Conservation (phyloP, 1,140 invertebrate genomes). For the Pygmarrhopalites habei region DNA sequence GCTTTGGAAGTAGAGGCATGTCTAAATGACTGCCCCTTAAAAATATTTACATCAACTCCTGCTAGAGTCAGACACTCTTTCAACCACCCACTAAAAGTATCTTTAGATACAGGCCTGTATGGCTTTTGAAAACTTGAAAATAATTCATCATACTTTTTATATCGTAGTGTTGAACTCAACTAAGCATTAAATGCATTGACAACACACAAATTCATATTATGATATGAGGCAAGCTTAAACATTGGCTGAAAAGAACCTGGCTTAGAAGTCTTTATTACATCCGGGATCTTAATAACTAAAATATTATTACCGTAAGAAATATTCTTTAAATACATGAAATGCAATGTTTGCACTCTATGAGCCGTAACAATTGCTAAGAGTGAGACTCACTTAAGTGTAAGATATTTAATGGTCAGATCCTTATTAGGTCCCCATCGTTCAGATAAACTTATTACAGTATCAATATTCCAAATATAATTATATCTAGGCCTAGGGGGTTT, state of each 20-base stretch:
- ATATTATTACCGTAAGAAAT: background rate
- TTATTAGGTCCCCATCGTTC: background rate
- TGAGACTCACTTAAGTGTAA: background rate
- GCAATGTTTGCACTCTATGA: background rate
- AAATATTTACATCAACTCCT: background rate
- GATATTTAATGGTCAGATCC: background rate
- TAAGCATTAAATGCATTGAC: background rate
- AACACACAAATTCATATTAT: background rate
- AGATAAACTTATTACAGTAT: background rate
- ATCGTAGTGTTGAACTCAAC: background rate
- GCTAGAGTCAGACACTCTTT: background rate
- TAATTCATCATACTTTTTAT: no score
- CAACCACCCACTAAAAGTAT: constrained; percentile 4
- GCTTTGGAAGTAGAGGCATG: background rate
- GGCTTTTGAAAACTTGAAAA: background rate
- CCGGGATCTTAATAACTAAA: background rate
- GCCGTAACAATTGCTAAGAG: background rate
- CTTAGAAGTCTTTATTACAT: background rate
- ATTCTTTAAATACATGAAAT: background rate
- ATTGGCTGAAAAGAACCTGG: background rate
- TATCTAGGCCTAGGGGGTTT: no score
- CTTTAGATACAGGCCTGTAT: background rate
- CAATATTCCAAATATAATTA: no score
- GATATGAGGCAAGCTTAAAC: background rate
- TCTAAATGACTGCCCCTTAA: background rate